Base-by-base conservation (phyloP, 2,888 invertebrate species). In the Trachelus troglodyta region DNA sequence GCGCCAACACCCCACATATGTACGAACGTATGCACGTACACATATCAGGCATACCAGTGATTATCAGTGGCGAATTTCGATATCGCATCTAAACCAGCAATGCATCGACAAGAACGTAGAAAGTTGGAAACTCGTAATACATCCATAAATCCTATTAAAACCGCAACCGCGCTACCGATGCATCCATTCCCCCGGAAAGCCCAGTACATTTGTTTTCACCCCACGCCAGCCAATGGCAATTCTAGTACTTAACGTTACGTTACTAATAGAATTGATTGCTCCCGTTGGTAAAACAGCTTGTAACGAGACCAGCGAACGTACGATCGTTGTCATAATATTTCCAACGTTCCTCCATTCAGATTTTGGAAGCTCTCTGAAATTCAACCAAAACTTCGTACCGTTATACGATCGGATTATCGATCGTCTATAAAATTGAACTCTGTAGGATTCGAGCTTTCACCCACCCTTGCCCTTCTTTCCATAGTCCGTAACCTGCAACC, bases 131-230 rank as follows among this genome's bases (percentile, higher is more conserved):
- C 56, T 56, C 23, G 56, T 71, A 71, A 71, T 34, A 71, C 30
- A 30, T 30, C 35, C 74, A 34, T 74, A 74, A 74, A 74, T 74
- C 74, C 35, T 34, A 74, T 74, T 74, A 30, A 15, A 31, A 71
- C 34, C 71, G 12, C 71, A 31, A 34, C 31, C 30, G 30, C 71
- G 34, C 34, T 71, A 71, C 71, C 31, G 71, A 71, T 71, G 71
- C 71, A 71, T 71, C 23, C 56, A 56, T 56, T 23, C 56, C 23
- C 23, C 56, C 56, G 56, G 56, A 56, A 56, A 56, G 56, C 23
- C 23, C 56, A 56, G 56, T 56, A 56, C 79, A 79, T 86, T 86
- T 84, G 85, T 85, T 85, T 86, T 82, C 83, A 81, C 83, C 84
- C 84, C 71, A 6, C 56, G 56, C 9, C 37, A 12, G 37, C 37